Percentiles rank a stretch among this genome's conserved stretches.
These are phyloP conservation scores for Bubo blakistoni DNA, from an alignment of 2,113 vertebrate species.

Conservation along the genomic window DNA sequence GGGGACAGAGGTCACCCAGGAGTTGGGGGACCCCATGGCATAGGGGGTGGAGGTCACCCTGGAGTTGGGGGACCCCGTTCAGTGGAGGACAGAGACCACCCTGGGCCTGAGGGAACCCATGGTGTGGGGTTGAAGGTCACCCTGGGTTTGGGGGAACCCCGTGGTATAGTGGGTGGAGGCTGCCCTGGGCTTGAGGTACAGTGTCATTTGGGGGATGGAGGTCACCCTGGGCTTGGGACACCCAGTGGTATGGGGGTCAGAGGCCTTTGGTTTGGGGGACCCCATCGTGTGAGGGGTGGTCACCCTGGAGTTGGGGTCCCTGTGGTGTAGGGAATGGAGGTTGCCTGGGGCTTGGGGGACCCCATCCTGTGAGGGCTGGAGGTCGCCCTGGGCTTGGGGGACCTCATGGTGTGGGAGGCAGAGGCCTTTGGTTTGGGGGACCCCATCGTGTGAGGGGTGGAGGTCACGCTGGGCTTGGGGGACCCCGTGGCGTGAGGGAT, in stretches of 20 bases:
- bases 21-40: accelerated
- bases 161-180: not conserved
- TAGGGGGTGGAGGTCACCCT: not conserved
- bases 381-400: not conserved
- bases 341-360: not conserved
- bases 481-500: too few species aligned
- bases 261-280: not conserved
- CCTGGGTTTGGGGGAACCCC: not conserved
- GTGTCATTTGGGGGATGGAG: not conserved
- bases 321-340: accelerated
- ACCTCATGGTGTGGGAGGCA: too few species aligned
- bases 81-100: not conserved
- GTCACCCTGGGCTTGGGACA: not conserved
- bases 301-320: too few species aligned
- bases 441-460: not conserved
- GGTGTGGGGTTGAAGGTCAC: not conserved
- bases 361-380: not conserved
- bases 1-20: not conserved
- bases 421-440: not conserved
- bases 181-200: not conserved
- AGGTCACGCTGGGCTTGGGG: not conserved
- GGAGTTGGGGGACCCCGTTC: too few species aligned
- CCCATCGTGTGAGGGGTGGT: not conserved
- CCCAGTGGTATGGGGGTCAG: accelerated
- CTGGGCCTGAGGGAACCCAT: not conserved